phyloP scores from a whole-genome alignment of 2,797 vertebrate genomes.

The Tachyglossus aculeatus region DNA sequence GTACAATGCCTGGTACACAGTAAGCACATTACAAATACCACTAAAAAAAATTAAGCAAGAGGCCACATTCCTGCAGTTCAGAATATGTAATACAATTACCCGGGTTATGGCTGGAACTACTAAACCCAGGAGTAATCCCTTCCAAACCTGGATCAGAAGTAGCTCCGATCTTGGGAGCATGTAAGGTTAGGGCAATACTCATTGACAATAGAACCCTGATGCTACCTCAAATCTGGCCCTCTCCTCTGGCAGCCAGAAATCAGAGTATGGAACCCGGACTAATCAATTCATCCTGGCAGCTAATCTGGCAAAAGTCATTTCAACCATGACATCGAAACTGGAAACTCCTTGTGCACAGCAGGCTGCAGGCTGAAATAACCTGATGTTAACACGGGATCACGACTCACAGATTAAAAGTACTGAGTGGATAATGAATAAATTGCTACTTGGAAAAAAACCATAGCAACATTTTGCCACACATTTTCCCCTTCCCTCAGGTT shows the following conservation, averaged over 20 bases:
- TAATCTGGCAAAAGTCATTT: slow-evolving; percentile 3
- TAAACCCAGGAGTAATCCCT: slow-evolving; percentile 51
- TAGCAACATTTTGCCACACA: background rate
- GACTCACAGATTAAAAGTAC: slow-evolving; percentile 9
- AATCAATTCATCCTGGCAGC: slow-evolving; percentile 27
- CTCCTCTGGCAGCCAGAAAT: slow-evolving; percentile 29
- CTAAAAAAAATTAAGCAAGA: slow-evolving; percentile 33
- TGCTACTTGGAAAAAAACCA: background rate
- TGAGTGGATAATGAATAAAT: slow-evolving; percentile 35
- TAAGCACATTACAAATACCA: too few species aligned
- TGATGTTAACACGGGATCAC: background rate
- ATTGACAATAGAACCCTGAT: slow-evolving; percentile 37
- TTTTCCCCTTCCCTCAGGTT: slow-evolving; percentile 13
- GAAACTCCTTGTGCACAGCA: background rate
- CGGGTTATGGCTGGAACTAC: slow-evolving; percentile 26
- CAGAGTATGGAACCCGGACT: slow-evolving; percentile 28
- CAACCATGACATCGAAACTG: background rate
- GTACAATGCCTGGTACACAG: too few species aligned
- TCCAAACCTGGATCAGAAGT: slow-evolving; percentile 54
- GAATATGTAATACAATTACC: slow-evolving; percentile 40
- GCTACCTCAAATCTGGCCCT: slow-evolving; percentile 56
- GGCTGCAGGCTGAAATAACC: too few species aligned
- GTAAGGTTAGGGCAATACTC: slow-evolving; percentile 48
- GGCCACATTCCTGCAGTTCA: slow-evolving; percentile 10
- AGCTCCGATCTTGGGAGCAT: slow-evolving; percentile 38